These are phyloP conservation scores for Chalcis sispes DNA, from an alignment of 2,888 invertebrate species.

Conservation along the genomic window DNA sequence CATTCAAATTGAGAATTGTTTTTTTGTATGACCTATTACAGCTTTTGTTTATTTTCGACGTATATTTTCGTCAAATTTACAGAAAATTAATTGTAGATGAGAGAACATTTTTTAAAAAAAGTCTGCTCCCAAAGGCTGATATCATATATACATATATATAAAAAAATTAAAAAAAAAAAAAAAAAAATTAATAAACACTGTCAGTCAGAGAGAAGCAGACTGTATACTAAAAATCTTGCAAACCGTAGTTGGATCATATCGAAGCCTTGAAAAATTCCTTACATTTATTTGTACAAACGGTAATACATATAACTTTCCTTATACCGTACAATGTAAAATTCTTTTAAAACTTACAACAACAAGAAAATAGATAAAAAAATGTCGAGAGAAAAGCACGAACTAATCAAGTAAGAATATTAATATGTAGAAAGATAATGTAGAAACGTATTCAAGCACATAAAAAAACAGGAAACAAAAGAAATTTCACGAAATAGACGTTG, in stretches of 20 bases:
- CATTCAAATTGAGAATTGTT: not conserved
- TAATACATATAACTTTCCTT: slow-evolving; percentile 7
- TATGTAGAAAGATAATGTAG: slow-evolving; percentile 7
- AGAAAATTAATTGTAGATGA: not conserved
- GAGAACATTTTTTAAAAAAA: slow-evolving; percentile 11
- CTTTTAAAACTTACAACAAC: slow-evolving; percentile 13
- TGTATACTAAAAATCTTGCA: slow-evolving; percentile 3
- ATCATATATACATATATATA: not conserved
- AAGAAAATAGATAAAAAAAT: too few relatives aligned
- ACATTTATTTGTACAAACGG: slow-evolving; percentile 8
- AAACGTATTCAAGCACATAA: slow-evolving; percentile 32
- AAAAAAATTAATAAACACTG: slow-evolving; percentile 20
- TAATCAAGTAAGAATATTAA: not conserved
- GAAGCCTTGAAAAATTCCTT: not conserved
- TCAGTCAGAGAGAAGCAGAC: slow-evolving; percentile 40
- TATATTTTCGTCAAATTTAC: not conserved
- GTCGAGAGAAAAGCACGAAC: not conserved
- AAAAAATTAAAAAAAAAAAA: not conserved
- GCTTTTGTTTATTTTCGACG: too few relatives aligned
- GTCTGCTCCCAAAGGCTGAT: slow-evolving; percentile 31
- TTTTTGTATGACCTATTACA: too few relatives aligned
- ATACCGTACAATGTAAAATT: not conserved
- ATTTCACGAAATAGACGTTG: slow-evolving; percentile 24
- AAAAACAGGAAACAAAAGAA: slow-evolving; percentile 1
- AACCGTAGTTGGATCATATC: not conserved